Evolutionary conservation across 2,888 invertebrate species (phyloP).

Genomic region (Micoletzkya japonica): DNA sequence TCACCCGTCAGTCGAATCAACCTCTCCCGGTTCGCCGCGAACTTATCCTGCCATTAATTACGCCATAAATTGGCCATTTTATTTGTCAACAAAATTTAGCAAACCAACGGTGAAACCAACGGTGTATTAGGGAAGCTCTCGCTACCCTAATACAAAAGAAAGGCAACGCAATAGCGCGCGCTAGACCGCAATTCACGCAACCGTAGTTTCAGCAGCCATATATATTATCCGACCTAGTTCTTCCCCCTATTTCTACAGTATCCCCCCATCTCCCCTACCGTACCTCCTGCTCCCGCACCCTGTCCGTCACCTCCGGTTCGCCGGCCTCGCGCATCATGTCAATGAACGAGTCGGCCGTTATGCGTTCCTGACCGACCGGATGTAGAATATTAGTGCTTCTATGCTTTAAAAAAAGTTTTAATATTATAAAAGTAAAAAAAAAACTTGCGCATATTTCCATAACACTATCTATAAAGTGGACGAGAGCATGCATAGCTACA

Average conservation of each 20-base stretch:
- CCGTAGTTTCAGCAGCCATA: not conserved
- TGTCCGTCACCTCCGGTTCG: conserved; percentile 26
- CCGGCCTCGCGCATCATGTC: conserved; percentile 33
- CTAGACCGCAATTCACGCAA: not conserved
- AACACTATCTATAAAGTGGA: not conserved
- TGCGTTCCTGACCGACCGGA: conserved; percentile 29
- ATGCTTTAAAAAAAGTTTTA: not conserved
- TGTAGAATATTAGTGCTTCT: not conserved
- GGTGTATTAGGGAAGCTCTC: too few relatives aligned
- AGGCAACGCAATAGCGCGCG: too few relatives aligned
- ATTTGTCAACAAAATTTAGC: too few relatives aligned
- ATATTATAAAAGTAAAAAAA: not conserved
- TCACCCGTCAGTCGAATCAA: conserved; percentile 35
- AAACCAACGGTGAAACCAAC: too few relatives aligned
- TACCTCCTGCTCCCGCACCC: conserved; percentile 22
- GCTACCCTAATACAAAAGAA: too few relatives aligned
- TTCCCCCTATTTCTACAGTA: not conserved
- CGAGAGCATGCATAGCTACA: not conserved
- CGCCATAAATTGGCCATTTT: too few relatives aligned
- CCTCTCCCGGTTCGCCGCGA: conserved; percentile 36
- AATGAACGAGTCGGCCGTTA: conserved; percentile 36
- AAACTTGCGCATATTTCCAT: not conserved
- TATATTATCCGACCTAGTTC: not conserved
- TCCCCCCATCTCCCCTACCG: not conserved
- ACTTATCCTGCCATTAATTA: conserved; percentile 9